Base-by-base conservation (phyloP, 2,888 invertebrate species). In the Acronicta psi region DNA sequence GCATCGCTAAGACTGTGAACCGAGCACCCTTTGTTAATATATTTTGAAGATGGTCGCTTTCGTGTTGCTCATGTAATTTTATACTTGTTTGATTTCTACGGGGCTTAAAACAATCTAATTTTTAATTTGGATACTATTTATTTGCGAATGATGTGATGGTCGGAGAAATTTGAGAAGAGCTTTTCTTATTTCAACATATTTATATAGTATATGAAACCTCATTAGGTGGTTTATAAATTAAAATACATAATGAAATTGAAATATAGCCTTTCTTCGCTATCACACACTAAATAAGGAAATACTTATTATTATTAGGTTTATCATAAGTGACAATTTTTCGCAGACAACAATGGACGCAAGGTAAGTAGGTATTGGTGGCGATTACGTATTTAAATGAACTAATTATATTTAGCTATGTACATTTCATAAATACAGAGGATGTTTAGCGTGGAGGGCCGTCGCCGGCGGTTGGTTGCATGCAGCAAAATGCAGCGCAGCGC, bases 401-500 rank as follows among this genome's bases (percentile, higher is more conserved):
- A 76, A 71, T 75, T 77, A 68, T 66, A 61, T 74, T 69, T 73
- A 57, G 60, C 59, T 68, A 69, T 70, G 69, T 73, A 71, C 69
- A 75, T 84, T 80, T 75, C 80, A 79, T 79, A 81, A 71, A 71
- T 77, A 78, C 75, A 79, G 80, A 76, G 80, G 75, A 81, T 81
- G 76, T 84, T 85, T 77, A 82, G 72, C 74, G 71, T 78, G 68
- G 73, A 72, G 77, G 79, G 78, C 77, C 76, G 81, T 77, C 72
- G 78, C 72, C 75, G 82, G 76, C 81, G 81, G 78, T 72, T 56
- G 83, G 87, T 89, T 88, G 91, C 90, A 92, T 90, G 90, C 86
- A 85, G 86, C 84, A 83, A 84, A 89, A 87, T 87, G 90, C 87
- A 88, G 86, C 87, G 86, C 84, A 84, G 84, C 79, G 86, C 88